These are phyloP conservation scores for Etheostoma cragini DNA, from an alignment of 2,113 vertebrate species.

Conservation along the genomic window DNA sequence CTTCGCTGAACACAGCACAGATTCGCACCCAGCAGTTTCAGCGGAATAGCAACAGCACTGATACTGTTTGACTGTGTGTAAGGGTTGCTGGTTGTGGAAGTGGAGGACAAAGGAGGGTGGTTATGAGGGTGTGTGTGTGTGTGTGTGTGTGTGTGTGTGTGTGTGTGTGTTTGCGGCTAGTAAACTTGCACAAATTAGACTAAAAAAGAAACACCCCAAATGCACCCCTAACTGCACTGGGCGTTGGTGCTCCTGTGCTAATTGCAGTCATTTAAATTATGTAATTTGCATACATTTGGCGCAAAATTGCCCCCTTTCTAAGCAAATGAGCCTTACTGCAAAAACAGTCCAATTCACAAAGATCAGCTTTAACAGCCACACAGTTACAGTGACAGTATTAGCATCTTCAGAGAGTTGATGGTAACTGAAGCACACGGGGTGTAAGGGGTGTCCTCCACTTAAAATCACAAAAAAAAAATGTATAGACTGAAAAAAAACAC, in stretches of 20 bases:
- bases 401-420: neutral
- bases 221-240: too few relatives aligned
- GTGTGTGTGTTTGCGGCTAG: neutral
- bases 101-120: neutral
- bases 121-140: neutral
- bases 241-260: too few relatives aligned
- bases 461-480: too few relatives aligned
- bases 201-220: too few relatives aligned
- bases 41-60: constrained; percentile 14
- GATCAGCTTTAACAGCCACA: neutral
- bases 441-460: too few relatives aligned
- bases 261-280: neutral
- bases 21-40: constrained; percentile 60
- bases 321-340: neutral
- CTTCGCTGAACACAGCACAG: constrained; percentile 66
- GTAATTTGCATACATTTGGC: neutral
- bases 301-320: neutral
- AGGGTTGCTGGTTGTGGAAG: constrained; percentile 2
- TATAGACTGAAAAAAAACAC: too few relatives aligned
- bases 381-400: neutral
- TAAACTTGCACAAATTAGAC: too few relatives aligned
- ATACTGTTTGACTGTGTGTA: constrained; percentile 4
- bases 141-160: neutral
- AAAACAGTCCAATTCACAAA: neutral
- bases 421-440: neutral